Conservation (phyloP, 37 sponge, comb jelly and placozoan genomes). For the Bolinopsis microptera region DNA sequence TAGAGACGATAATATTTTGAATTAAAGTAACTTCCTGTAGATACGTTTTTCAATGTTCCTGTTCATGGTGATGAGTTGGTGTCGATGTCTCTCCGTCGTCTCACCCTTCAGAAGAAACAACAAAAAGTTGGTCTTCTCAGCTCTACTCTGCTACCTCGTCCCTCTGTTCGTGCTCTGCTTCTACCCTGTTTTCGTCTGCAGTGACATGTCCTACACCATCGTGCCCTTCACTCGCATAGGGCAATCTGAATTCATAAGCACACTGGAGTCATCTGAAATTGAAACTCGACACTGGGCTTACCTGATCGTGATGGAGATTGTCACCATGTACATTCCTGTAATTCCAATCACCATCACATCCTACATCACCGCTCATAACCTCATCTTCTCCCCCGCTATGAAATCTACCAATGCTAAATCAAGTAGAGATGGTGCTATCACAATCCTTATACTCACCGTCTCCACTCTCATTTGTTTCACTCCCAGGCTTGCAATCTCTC, state of each 20-base stretch:
- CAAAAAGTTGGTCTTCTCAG: neutral
- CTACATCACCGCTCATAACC: constrained; percentile 1
- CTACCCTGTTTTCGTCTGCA: neutral
- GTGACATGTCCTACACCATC: neutral
- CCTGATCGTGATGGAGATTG: neutral
- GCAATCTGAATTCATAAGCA: neutral
- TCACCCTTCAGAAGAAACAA: neutral
- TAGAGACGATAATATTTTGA: too few relatives aligned
- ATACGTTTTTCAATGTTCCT: constrained; percentile 40
- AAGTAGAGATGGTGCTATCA: constrained; percentile 21
- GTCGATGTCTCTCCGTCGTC: neutral
- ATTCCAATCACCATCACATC: constrained; percentile 34
- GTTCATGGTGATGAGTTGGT: constrained; percentile 32
- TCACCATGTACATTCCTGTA: neutral
- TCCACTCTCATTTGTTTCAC: neutral
- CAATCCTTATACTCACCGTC: neutral
- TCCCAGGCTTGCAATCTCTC: neutral
- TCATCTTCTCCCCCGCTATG: neutral
- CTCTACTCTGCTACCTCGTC: neutral
- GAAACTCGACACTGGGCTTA: neutral
- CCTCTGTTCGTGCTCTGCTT: neutral
- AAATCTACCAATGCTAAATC: neutral
- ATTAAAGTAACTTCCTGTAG: too few relatives aligned
- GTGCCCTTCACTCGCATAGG: constrained; percentile 4
- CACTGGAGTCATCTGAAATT: neutral